Percentiles rank a stretch among this genome's conserved stretches.
Evolutionary conservation across 2,113 vertebrate species (phyloP).

Genomic region (Rhodinocichla rosea): DNA sequence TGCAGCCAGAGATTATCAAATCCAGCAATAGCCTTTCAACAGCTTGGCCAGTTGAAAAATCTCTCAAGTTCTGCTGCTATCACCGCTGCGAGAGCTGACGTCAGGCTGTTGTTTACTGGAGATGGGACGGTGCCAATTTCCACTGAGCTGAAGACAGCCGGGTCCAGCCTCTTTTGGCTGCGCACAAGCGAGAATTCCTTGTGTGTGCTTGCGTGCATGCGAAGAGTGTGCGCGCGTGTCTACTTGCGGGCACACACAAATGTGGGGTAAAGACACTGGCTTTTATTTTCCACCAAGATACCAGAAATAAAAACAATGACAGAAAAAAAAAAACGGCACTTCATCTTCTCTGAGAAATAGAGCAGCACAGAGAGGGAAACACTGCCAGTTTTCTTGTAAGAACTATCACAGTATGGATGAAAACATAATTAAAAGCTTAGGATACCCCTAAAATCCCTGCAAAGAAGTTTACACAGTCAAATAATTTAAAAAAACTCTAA

Average conservation of each 20-base stretch:
- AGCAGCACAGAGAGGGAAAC: neutral
- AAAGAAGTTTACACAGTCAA: neutral
- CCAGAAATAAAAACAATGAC: neutral
- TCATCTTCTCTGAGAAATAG: neutral
- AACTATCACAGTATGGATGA: neutral
- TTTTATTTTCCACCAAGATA: conserved; percentile 23
- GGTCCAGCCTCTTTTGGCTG: conserved; percentile 53
- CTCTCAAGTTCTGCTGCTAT: conserved; percentile 58
- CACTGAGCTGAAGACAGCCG: conserved; percentile 65
- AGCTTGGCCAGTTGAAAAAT: conserved; percentile 43
- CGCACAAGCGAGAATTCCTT: conserved; percentile 39
- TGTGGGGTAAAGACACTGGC: accelerated
- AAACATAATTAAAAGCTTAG: neutral
- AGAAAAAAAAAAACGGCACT: neutral
- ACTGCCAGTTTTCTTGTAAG: neutral
- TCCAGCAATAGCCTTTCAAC: conserved; percentile 61
- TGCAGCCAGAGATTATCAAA: conserved; percentile 65
- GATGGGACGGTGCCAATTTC: conserved; percentile 72
- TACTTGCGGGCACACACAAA: neutral
- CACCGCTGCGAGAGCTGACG: conserved; percentile 30
- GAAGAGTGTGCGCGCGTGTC: neutral
- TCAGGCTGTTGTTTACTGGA: conserved; percentile 74
- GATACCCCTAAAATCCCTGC: neutral
- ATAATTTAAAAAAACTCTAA: neutral
- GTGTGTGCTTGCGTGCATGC: neutral